phyloP scores from a whole-genome alignment of 2,888 invertebrate species.

The Thecophora atra region DNA sequence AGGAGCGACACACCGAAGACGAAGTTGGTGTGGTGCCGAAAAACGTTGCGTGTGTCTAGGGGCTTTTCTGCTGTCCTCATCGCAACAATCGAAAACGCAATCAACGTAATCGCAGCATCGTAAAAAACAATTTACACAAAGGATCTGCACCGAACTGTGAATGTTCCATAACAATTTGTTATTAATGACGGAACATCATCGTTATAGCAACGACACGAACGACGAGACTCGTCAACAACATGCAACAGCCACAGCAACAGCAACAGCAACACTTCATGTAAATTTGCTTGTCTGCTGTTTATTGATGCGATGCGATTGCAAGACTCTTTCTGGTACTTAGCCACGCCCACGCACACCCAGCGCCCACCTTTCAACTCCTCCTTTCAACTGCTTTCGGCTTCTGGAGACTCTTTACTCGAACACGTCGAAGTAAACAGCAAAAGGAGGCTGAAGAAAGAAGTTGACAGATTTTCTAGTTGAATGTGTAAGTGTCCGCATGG shows the following conservation, averaged over 20 bases:
- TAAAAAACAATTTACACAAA: constrained; percentile 8
- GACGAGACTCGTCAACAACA: not conserved
- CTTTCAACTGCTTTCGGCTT: not conserved
- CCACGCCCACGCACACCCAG: not conserved
- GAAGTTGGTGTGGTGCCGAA: too few relatives aligned
- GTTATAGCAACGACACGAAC: not conserved
- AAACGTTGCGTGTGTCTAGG: too few relatives aligned
- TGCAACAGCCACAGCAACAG: not conserved
- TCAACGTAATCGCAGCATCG: constrained; percentile 8
- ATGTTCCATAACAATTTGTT: constrained; percentile 11
- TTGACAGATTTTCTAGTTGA: not conserved
- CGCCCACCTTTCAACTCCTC: not conserved
- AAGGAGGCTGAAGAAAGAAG: too few relatives aligned
- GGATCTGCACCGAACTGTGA: not conserved
- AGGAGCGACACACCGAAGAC: too few relatives aligned
- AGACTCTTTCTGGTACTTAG: not conserved
- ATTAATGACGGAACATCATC: constrained; percentile 11
- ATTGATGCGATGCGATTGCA: not conserved
- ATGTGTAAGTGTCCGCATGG: not conserved
- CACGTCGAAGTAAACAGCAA: not conserved
- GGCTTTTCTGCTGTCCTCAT: too few relatives aligned
- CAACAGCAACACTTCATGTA: constrained; percentile 6
- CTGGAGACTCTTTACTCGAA: too few relatives aligned
- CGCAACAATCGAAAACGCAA: too few relatives aligned
- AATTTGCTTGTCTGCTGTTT: not conserved